Base-by-base conservation (phyloP, 2,888 invertebrate genomes). In the Acleris laterana region DNA sequence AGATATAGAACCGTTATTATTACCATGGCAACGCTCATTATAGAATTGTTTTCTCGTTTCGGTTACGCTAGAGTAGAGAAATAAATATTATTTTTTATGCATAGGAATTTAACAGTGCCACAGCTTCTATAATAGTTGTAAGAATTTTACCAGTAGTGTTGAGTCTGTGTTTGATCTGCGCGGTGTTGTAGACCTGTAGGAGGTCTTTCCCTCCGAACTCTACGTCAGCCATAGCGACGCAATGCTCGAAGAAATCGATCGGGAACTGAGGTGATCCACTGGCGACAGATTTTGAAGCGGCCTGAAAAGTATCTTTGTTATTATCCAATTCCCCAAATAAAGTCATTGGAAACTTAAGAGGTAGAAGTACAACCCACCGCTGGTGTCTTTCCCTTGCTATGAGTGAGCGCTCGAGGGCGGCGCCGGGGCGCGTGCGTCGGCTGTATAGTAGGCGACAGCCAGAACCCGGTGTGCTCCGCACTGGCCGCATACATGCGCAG, bases 191-290 rank as follows among this genome's bases (percentile, higher is more conserved):
- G 51, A 99, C 96, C 88, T 99, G 98, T 9, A 99, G 89, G 1
- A 99, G 90, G 89, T 99, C 99, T 82, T 97, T 98, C 9, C 99
- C 99, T 11, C 98, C 98, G 80, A 97, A 98, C 85, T 99, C 99
- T 0, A 99, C 95, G 77, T 99, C 99, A 71, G 96, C 96, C 95
- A 99, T 95, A 11, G 96, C 95, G 62, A 96, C 96, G 83, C 98
- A 98, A 81, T 98, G 97, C 84, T 99, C 99, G 87, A 99, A 99
- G 94, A 99, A 99, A 84, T 99, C 99, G 46, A 98, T 96, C 0
- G 99, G 98, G 87, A 99, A 98, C 48, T 95, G 94, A 0, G 97
- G 95, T 1, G 95, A 93, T 42, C 95, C 95, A 46, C 94, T 95
- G 1, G 85, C 81, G 58, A 75, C 88, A 1, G 92, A 80, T 73